A percentile compares a stretch with the other conserved stretches of the same genome.
These are phyloP conservation scores for Lota lota DNA, from an alignment of 2,113 vertebrate species.

Conservation along the genomic window DNA sequence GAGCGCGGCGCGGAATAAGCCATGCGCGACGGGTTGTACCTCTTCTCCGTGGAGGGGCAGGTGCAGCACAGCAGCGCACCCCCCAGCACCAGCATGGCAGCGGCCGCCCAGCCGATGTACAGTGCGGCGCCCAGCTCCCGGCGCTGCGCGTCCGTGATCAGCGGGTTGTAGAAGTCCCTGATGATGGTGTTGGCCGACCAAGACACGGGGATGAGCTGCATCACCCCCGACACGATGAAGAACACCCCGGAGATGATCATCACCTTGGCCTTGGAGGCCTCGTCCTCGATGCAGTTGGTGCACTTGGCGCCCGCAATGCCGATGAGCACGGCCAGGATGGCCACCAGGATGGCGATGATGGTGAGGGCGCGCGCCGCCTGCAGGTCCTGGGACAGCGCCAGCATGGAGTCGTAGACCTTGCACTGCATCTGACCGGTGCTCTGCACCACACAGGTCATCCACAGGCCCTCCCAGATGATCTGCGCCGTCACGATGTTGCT, in stretches of 20 bases:
- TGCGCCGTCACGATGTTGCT: conserved; percentile 77
- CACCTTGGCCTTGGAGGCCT: conserved; percentile 71
- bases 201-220: conserved; percentile 75
- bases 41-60: conserved; percentile 66
- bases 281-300: conserved; percentile 77
- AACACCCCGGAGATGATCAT: conserved; percentile 74
- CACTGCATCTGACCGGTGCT: conserved; percentile 79
- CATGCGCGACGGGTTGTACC: conserved; percentile 68
- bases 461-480: conserved; percentile 77
- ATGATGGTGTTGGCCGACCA: conserved; percentile 76
- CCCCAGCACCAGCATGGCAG: conserved; percentile 66
- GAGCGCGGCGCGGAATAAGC: conserved; percentile 65
- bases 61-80: conserved; percentile 74
- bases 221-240: conserved; percentile 70
- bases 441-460: conserved; percentile 78
- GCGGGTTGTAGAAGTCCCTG: conserved; percentile 76
- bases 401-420: conserved; percentile 77
- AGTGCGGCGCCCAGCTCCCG: conserved; percentile 71
- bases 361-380: conserved; percentile 74
- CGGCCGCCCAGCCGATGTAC: conserved; percentile 72
- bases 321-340: conserved; percentile 69
- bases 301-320: conserved; percentile 74
- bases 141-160: conserved; percentile 63
- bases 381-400: conserved; percentile 72
- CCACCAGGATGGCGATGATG: conserved; percentile 71